Percentiles rank a stretch among this genome's conserved stretches.
phyloP scores from a whole-genome alignment of 2,888 invertebrate species.

The Bruchidius siliquastri region DNA sequence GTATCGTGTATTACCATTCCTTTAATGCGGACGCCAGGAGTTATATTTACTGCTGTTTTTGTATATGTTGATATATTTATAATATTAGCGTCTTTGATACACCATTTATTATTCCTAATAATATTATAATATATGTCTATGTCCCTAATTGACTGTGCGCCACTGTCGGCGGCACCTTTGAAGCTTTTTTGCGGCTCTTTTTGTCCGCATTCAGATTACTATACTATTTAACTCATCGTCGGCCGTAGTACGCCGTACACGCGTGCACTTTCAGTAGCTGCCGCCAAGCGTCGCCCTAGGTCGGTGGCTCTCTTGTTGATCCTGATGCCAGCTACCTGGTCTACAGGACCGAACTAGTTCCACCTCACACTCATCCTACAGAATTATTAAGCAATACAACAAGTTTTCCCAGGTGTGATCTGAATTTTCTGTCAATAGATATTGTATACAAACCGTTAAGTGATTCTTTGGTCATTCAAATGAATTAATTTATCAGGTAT shows the following conservation, averaged over 20 bases:
- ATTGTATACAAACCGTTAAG: too few relatives aligned
- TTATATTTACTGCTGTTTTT: too few relatives aligned
- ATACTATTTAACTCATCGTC: neutral
- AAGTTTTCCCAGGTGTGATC: too few relatives aligned
- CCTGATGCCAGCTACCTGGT: neutral
- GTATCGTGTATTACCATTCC: too few relatives aligned
- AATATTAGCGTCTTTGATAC: too few relatives aligned
- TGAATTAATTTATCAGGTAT: too few relatives aligned
- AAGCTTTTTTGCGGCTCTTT: neutral
- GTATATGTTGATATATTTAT: too few relatives aligned
- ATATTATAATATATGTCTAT: neutral
- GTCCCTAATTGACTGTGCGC: neutral
- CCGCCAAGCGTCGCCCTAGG: neutral
- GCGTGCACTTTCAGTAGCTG: neutral
- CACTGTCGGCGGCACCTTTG: neutral
- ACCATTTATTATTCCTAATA: too few relatives aligned
- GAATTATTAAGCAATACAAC: too few relatives aligned
- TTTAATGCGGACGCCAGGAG: too few relatives aligned
- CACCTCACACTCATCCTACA: neutral
- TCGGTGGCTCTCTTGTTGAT: neutral
- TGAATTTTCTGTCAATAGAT: too few relatives aligned
- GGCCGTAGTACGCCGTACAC: neutral
- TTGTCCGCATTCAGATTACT: neutral
- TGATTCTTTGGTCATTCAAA: too few relatives aligned
- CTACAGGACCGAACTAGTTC: neutral